Evolutionary conservation across 2,113 vertebrate genomes (phyloP), one percentile per base, ranked within the genome.

Genomic region (Callipepla californica): DNA sequence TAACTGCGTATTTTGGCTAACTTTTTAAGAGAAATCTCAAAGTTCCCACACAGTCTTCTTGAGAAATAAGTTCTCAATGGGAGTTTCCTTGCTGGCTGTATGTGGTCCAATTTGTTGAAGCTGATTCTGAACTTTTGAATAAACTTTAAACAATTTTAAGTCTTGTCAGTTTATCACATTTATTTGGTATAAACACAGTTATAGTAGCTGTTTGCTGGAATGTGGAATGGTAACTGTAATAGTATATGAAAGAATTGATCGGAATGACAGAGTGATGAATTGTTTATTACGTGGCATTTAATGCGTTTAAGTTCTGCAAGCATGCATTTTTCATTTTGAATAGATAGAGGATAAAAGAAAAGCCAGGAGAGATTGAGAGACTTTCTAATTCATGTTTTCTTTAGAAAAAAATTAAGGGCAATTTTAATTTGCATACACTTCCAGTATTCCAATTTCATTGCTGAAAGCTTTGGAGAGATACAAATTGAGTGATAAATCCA

Each of bases 61-160:
- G 91, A 89, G 94, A 95, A 95, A 89, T 75, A 87, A 91, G 83
- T 87, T 89, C 12, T 70, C 72, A 88, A 55, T 58, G 90, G 47
- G 65, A 10, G 87, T 94, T 92, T 93, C 78, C 53, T 82, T 82
- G 77, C 55, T 80, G 79, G 48, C 81, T 75, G 16, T 83, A 38
- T 34, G 36, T 11, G 18, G 70, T 77, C 79, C 61, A 58, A 4
- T 77, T 94, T 96, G 84, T 95, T 89, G 94, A 92, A 76, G 69
- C 67, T 30, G 95, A 78, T 89, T 76, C 84, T 92, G 55, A 92
- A 94, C 53, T 94, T 85, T 32, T 53, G 74, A 70, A 86, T 97
- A 90, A 83, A 61, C 25, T 95, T 81, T 82, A 58, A 90, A 87
- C 80, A 91, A 75, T 85, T 63, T 61, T 51, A 40, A 40, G 40